Percentiles rank a stretch among this genome's conserved stretches.
These are phyloP conservation scores for Eretmochelys imbricata DNA, from an alignment of 2,113 vertebrate species.

Conservation along the genomic window DNA sequence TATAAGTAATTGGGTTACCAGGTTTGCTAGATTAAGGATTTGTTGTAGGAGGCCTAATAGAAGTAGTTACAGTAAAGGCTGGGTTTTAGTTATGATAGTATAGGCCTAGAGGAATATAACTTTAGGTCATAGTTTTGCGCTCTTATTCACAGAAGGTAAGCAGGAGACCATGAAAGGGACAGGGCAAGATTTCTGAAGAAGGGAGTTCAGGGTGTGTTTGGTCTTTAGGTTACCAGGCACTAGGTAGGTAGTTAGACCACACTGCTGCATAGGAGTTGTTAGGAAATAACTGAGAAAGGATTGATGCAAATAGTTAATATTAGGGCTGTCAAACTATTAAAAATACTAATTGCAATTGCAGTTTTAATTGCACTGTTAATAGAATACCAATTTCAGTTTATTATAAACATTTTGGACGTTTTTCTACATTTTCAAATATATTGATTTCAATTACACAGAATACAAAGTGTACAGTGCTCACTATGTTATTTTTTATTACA, in stretches of 20 bases:
- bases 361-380: too few species aligned
- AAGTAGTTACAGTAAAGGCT: background rate
- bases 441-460: too few species aligned
- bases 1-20: background rate
- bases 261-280: too few species aligned
- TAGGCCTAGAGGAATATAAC: background rate
- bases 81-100: background rate
- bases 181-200: too few species aligned
- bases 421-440: too few species aligned
- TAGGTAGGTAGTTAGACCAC: background rate
- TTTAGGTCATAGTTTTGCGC: background rate
- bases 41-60: background rate
- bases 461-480: too few species aligned
- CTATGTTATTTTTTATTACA: too few species aligned
- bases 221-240: background rate
- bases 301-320: background rate
- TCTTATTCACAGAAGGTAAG: background rate
- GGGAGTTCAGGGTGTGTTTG: background rate
- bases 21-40: background rate
- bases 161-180: background rate
- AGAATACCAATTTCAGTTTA: too few species aligned
- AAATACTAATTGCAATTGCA: too few species aligned
- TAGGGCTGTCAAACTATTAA: too few species aligned
- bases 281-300: background rate
- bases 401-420: too few species aligned